Base-by-base conservation (phyloP, 2,113 vertebrate genomes). In the Hyaena hyaena region DNA sequence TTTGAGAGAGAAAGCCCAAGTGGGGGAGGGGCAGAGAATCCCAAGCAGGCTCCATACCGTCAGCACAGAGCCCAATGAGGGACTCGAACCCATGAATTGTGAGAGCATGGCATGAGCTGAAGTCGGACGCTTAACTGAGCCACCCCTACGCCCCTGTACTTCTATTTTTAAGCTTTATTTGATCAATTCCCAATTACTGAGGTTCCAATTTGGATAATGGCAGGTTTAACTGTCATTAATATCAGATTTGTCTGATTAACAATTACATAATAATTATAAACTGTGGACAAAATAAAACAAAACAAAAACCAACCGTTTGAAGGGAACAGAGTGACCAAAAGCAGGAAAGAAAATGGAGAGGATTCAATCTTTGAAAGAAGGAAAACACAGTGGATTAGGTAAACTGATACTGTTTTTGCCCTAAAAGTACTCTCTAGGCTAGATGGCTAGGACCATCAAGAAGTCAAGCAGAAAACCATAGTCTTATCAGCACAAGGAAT, bases 401-500 rank as follows among this genome's bases (percentile, higher is more conserved):
- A 88, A 35, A 2, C 58, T 88, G 48, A 31, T 16, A 50, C 9
- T 23, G 7, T 35, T 61, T 43, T 19, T 0, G 48, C 11, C 14
- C 23, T 50, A 66, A 90, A 83, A 61, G 31, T 58, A 76, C 23
- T 33, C 19, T 82, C 19, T 35, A 48, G 80, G 50, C 23, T 33
- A 61, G 66, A 86, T 1, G 61, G n/a, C 15, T 45, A 71, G 23
- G 39, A 68, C 7, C 73, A 86, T 17, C 14, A 23, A 82, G 58
- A 81, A 93, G 68, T 96, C 94, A 88, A 66, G 31, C 21, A 92
- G 45, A 92, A 89, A 87, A 19, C 24, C 48, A 50, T 2, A 43
- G 45, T 65, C 77, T 74, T 45, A 48, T 10, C 10, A 90, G 55
- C n/a, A 76, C 17, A 17, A 83, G 43, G 50, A 76, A 5, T 66